Conservation (phyloP, 2,113 vertebrate genomes). For the Coptodon rendalli region DNA sequence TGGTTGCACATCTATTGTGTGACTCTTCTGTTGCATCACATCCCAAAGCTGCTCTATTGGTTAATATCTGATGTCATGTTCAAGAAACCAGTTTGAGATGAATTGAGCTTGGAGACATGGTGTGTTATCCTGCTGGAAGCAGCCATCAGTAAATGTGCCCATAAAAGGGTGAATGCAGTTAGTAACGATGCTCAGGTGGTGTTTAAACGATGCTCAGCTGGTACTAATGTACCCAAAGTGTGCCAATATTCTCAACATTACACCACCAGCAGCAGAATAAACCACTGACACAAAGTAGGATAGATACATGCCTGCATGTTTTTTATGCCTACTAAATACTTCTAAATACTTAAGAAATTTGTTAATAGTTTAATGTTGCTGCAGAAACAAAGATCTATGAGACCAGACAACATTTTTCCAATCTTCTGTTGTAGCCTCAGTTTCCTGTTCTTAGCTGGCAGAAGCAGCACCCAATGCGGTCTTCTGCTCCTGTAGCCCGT, state of each 20-base stretch:
- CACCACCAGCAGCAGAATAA: background rate
- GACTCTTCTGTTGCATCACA: background rate
- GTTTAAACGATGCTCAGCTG: background rate
- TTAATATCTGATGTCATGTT: background rate
- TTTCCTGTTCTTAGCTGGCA: background rate
- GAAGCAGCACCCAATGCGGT: background rate
- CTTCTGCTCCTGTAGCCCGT: background rate
- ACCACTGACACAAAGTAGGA: background rate
- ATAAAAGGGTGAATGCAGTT: background rate
- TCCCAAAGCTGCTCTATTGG: background rate
- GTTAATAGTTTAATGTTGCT: background rate
- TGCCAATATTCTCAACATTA: background rate
- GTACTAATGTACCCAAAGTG: background rate
- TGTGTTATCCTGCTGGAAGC: background rate
- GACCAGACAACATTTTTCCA: background rate
- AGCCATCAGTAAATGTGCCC: background rate
- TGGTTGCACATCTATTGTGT: background rate
- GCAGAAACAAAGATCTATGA: background rate
- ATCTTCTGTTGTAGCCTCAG: background rate
- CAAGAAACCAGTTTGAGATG: background rate
- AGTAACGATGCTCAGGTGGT: background rate
- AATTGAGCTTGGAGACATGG: background rate
- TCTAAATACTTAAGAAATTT: too few relatives aligned
- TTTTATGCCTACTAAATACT: background rate
- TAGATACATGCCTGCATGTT: background rate